A percentile compares a stretch with the other conserved stretches of the same genome.
Conservation (phyloP, 2,113 vertebrate species). For the Epinephelus fuscoguttatus region DNA sequence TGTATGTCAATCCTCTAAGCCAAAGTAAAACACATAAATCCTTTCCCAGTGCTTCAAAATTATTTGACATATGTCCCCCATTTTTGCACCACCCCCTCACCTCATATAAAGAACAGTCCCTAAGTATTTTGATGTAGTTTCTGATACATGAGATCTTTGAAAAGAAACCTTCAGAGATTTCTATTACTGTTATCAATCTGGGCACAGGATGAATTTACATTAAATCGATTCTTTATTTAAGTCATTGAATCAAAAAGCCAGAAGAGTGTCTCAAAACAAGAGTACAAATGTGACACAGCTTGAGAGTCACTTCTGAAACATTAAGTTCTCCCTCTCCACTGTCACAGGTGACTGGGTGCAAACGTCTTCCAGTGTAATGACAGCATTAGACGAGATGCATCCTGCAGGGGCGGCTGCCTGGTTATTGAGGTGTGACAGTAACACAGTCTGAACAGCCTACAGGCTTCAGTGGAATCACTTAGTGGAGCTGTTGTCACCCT, state of each 20-base stretch:
- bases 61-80: too few relatives aligned
- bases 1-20: too few relatives aligned
- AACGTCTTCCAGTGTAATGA: conserved; percentile 25
- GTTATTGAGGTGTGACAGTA: conserved; percentile 55
- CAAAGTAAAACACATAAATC: too few relatives aligned
- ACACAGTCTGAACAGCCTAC: conserved; percentile 42
- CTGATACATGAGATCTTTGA: not conserved
- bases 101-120: too few relatives aligned
- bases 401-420: conserved; percentile 19
- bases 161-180: too few relatives aligned
- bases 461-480: conserved; percentile 53
- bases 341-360: conserved; percentile 1
- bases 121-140: not conserved
- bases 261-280: too few relatives aligned
- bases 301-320: not conserved
- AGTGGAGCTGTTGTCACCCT: conserved; percentile 52
- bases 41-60: too few relatives aligned
- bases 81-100: too few relatives aligned
- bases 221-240: too few relatives aligned
- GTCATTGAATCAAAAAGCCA: too few relatives aligned
- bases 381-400: conserved; percentile 6
- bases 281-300: not conserved
- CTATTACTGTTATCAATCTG: not conserved
- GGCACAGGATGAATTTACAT: not conserved
- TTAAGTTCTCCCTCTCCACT: too few relatives aligned